These are phyloP conservation scores for Drosophila miranda DNA, from an alignment of 1,140 invertebrate genomes.

Conservation along the genomic window DNA sequence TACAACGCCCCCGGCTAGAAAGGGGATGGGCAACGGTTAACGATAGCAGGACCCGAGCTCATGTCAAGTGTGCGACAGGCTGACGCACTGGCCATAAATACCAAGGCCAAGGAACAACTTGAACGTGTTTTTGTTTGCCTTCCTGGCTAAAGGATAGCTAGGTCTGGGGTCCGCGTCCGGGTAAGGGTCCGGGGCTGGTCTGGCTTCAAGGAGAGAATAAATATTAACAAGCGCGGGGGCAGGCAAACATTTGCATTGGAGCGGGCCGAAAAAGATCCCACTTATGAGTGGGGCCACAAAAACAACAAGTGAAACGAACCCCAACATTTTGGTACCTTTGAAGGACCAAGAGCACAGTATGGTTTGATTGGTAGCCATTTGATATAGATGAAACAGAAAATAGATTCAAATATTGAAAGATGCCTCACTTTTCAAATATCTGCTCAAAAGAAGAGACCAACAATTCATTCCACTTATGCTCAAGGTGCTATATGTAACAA, in stretches of 20 bases:
- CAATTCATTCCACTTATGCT: conserved; percentile 22
- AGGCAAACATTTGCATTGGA: conserved; percentile 65
- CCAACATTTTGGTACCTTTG: not conserved
- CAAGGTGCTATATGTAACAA: conserved; percentile 25
- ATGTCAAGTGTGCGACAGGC: conserved; percentile 58
- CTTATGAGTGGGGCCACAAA: conserved; percentile 12
- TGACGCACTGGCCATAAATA: conserved; percentile 69
- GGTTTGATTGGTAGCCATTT: too few relatives aligned
- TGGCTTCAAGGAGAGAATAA: conserved; percentile 32
- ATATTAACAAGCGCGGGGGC: conserved; percentile 48
- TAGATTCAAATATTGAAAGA: too few relatives aligned
- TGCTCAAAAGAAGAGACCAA: not conserved
- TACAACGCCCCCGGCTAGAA: too few relatives aligned
- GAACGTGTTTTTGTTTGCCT: conserved; percentile 69
- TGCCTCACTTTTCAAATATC: too few relatives aligned
- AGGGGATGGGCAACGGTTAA: not conserved
- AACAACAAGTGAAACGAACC: conserved; percentile 6
- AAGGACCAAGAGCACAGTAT: too few relatives aligned
- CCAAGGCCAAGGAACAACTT: conserved; percentile 71
- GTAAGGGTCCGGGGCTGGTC: too few relatives aligned
- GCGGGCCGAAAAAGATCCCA: conserved; percentile 2
- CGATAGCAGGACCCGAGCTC: conserved; percentile 26
- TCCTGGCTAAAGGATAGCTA: conserved; percentile 42
- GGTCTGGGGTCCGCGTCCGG: not conserved
- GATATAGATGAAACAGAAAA: too few relatives aligned